Evolutionary conservation across 2,888 invertebrate species (phyloP), one percentile per base, ranked within the genome.

Genomic region (Hyles lineata): DNA sequence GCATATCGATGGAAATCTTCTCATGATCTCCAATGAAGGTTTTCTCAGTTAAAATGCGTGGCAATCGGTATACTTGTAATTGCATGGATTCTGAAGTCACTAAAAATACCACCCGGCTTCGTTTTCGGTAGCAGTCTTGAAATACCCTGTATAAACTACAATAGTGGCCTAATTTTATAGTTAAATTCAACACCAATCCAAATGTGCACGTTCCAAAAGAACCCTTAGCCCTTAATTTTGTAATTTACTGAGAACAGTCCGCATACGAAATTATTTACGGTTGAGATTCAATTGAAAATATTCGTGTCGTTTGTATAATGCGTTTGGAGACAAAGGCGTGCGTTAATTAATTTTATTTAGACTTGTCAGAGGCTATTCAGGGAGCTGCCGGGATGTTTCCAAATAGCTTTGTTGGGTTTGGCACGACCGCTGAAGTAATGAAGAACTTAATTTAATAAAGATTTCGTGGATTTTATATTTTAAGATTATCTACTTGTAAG

Each of bases 271-370:
- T 67, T 23, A 67, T 67, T 50, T 67, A 67, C 43, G 50, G 50
- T 50, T 67, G 23, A 43, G 50, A 67, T 67, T 67, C 67, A 67
- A 67, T 67, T 67, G 67, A 67, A 50, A 50, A 67, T 50, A 67
- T 43, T 50, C 43, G 6, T 67, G 67, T 67, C 67, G 21, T 67
- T 67, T 67, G 67, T 67, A 50, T 50, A 67, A 67, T 67, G 43
- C 50, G 67, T 43, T 67, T 67, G 15, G 23, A 67, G 50, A 67
- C 67, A 67, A 67, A 67, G 50, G 50, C 21, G 43, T 15, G 23
- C 35, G 23, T 67, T 67, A 67, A 67, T 67, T 67, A 67, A 67
- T 67, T 67, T 67, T 43, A 67, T 67, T 67, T 43, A 43, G 43
- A 67, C 21, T 67, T 35, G 63, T 21, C 43, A 21, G 21, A 43